Evolutionary conservation across 1,140 invertebrate genomes (phyloP), one percentile per base, ranked within the genome.

Genomic region (Zaprionus ghesquierei): DNA sequence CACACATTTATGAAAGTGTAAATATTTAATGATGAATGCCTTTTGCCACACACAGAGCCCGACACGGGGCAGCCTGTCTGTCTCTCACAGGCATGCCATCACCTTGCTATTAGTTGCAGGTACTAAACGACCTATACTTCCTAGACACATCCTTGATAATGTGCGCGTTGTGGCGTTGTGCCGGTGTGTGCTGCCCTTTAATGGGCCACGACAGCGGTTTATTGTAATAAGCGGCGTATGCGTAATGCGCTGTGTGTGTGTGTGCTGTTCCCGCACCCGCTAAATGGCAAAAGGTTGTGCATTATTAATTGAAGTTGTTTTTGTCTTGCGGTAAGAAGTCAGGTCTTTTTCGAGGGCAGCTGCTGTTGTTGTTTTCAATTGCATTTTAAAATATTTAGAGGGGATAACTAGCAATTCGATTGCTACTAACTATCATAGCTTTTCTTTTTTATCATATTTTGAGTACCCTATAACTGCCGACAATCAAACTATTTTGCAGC

Each of bases 1-100:
- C 84, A 86, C 82, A 87, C 82, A 86, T 86, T 86, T 86, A 86
- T 86, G 82, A 86, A 86, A 86, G 82, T 87, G 79, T 86, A 87
- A 86, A 86, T 86, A 86, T 86, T 86, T 86, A 86, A 86, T 86
- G 82, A 87, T 69, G 75, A 76, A 73, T 82, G 68, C 75, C 72
- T 68, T 64, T 55, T 65, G 70, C 46, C 55, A 31, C 54, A n/a
- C n/a, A n/a, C n/a, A n/a, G n/a, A 68, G 49, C 38, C 46, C 27
- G 46, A 27, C 62, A 20, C 23, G 22, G 27, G 13, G 50, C 13
- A 22, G 27, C 20, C 38, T 53, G 60, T 54, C 64, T 20, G 8
- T 5, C 6, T 44, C 41, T 20, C 2, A 1, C 18, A n/a, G 13
- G n/a, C 13, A 2, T 5, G n/a, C 35, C 5, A 13, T 5, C 41